Base-by-base conservation (phyloP, 2,888 invertebrate genomes). In the Vesta saturnalis region DNA sequence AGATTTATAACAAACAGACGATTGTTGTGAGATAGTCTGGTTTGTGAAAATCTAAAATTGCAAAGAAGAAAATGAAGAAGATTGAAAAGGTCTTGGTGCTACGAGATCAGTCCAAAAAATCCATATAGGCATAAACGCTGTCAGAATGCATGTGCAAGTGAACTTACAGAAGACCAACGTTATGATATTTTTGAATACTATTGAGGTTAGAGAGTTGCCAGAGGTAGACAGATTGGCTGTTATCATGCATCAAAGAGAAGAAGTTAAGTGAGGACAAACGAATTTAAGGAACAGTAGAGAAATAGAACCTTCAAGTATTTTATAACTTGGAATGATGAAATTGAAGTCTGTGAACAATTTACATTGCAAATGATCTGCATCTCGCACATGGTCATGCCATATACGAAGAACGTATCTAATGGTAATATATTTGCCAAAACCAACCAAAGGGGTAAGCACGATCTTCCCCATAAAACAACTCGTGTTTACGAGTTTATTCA, bases 31-130 rank as follows among this genome's bases (percentile, higher is more conserved):
- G 47, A 47, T 1, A 47, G 15, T 47, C 47, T n/a, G 47, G 15
- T 12, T 43, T 43, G 10, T 14, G 47, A 8, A 47, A 47, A 47
- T 8, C 47, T 16, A 47, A 47, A 47, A 47, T 15, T 47, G 12
- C n/a, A 5, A 14, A 43, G 10, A 16, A 47, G 15, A n/a, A 47
- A 47, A 15, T 47, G 12, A 1, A 16, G 15, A 47, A 15, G 15
- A 43, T 14, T 43, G 43, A 43, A 43, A 47, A 16, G 16, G 14
- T 16, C 8, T 47, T 47, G 47, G 47, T 47, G 54, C 19, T 19
- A 54, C 54, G 19, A 54, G 19, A 54, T 54, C 54, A 54, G 54
- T 54, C 19, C 19, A 21, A 21, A 21, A 21, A 54, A 54, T 54
- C 54, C 54, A 54, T 54, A 21, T 21, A 54, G 19, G 15, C 18